phyloP scores from a whole-genome alignment of 2,797 vertebrate genomes.

The Bucorvus abyssinicus region DNA sequence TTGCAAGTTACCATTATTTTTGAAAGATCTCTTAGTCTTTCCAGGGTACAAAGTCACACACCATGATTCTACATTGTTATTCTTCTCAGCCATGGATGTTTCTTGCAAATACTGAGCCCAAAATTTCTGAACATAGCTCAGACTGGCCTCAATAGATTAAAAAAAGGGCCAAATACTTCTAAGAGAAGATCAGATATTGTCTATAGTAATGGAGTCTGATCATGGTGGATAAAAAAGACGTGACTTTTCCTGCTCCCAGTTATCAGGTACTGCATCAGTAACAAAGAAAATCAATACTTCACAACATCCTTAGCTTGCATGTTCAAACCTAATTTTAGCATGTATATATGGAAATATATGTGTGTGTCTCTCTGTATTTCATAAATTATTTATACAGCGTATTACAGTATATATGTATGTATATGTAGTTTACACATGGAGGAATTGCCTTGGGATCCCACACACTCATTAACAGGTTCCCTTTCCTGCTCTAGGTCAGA shows the following conservation, averaged over 20 bases:
- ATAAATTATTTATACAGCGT: background rate
- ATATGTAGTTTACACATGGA: background rate
- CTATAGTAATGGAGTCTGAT: background rate
- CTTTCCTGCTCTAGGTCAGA: background rate
- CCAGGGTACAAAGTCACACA: background rate
- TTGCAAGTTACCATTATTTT: background rate
- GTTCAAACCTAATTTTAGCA: background rate
- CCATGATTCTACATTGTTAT: background rate
- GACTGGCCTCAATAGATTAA: background rate
- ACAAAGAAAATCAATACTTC: background rate
- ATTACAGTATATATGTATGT: background rate
- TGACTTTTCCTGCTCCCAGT: background rate
- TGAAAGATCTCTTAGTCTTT: background rate
- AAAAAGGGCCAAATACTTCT: background rate
- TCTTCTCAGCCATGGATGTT: background rate
- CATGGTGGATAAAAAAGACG: background rate
- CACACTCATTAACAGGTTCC: background rate
- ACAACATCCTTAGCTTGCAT: background rate
- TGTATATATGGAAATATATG: background rate
- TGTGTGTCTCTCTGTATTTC: background rate
- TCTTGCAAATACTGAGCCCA: background rate
- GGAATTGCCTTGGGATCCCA: background rate
- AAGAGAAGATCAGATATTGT: background rate
- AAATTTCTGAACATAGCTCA: background rate
- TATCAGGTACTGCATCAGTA: background rate